A percentile compares a stretch with the other conserved stretches of the same genome.
Conservation (phyloP, 2,113 vertebrate species). For the Neotragus pygmaeus region DNA sequence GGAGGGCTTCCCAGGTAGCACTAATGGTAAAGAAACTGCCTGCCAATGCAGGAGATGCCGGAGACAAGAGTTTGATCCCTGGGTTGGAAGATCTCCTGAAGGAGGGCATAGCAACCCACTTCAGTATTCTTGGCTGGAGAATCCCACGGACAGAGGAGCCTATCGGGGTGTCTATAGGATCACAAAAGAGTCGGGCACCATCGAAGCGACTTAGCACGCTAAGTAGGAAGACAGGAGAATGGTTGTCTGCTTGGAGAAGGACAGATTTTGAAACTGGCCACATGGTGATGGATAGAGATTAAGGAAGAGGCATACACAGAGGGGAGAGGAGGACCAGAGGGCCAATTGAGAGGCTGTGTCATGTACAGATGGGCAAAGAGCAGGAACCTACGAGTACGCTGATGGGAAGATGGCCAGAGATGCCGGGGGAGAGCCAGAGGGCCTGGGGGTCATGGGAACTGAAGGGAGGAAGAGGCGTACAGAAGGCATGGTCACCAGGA, state of each 20-base stretch:
- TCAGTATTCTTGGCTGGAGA: not conserved
- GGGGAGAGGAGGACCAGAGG: not conserved
- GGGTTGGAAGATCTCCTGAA: not conserved
- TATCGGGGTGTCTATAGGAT: not conserved
- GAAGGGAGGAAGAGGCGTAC: not conserved
- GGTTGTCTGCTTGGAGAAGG: not conserved
- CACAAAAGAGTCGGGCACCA: not conserved
- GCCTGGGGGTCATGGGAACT: not conserved
- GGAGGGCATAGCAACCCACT: not conserved
- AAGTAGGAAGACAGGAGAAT: not conserved
- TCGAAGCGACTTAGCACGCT: not conserved
- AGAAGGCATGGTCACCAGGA: not conserved
- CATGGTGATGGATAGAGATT: not conserved
- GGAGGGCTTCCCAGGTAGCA: not conserved
- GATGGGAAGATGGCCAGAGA: not conserved
- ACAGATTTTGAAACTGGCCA: not conserved
- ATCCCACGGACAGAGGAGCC: not conserved
- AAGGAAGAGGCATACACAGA: no score
- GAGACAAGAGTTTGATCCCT: not conserved
- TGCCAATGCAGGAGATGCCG: not conserved
- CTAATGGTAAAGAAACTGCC: not conserved
- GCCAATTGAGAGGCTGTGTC: accelerated
- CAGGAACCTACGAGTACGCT: accelerated
- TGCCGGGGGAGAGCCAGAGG: not conserved
- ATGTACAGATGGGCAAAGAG: not conserved